A percentile compares a stretch with the other conserved stretches of the same genome.
Evolutionary conservation across 2,113 vertebrate genomes (phyloP).

Genomic region (Protobothrops mucrosquamatus): DNA sequence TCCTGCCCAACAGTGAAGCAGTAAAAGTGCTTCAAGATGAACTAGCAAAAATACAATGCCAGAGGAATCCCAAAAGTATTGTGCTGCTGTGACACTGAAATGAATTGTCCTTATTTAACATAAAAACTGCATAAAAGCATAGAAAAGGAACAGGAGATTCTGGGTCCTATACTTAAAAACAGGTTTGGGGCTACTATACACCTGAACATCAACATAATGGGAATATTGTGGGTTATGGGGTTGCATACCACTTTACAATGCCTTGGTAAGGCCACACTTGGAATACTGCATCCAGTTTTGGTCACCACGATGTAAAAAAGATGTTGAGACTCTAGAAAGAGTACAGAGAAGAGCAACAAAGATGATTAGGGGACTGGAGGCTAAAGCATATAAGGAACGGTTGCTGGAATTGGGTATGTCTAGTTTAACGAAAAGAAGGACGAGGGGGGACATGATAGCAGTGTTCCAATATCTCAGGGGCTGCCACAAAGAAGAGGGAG

Average conservation of each 20-base stretch:
- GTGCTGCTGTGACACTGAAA: background rate
- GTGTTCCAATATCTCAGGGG: too few relatives aligned
- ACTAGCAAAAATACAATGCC: background rate
- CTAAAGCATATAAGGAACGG: too few relatives aligned
- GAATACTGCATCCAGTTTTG: too few relatives aligned
- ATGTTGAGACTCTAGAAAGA: too few relatives aligned
- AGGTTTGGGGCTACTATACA: background rate
- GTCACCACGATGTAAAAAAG: too few relatives aligned
- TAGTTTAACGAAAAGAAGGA: too few relatives aligned
- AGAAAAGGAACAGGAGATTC: background rate
- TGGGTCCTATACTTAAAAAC: background rate
- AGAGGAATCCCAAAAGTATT: background rate
- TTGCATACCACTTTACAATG: background rate
- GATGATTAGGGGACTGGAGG: too few relatives aligned
- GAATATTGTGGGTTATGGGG: background rate
- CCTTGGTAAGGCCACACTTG: too few relatives aligned
- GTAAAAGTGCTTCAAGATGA: background rate
- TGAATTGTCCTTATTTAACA: background rate
- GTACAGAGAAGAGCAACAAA: too few relatives aligned
- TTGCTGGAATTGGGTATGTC: too few relatives aligned
- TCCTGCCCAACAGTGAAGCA: background rate
- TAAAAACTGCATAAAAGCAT: background rate
- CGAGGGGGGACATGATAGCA: too few relatives aligned
- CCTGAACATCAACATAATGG: background rate
- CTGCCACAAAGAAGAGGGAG: too few relatives aligned